phyloP scores from a whole-genome alignment of 2,888 invertebrate species.

The Fragum whitleyi region DNA sequence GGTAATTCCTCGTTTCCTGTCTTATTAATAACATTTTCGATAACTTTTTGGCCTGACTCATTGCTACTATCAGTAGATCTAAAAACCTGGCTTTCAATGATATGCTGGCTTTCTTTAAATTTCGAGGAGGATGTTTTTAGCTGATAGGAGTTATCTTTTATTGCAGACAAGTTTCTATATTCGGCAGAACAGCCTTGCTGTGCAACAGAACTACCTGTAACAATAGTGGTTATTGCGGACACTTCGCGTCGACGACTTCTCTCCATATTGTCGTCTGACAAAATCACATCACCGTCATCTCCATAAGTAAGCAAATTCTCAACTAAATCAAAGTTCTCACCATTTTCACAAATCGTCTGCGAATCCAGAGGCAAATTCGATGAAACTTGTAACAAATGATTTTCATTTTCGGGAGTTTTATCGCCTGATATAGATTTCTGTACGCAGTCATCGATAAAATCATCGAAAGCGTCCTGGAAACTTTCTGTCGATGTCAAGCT shows the following conservation, averaged over 20 bases:
- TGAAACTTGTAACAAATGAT: slow-evolving; percentile 50
- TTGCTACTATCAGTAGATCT: slow-evolving; percentile 35
- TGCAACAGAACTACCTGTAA: slow-evolving; percentile 5
- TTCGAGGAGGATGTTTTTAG: slow-evolving; percentile 17
- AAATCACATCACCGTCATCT: background rate
- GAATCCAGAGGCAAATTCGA: slow-evolving; percentile 22
- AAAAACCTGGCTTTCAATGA: slow-evolving; percentile 42
- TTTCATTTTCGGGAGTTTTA: slow-evolving; percentile 44
- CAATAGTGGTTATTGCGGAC: slow-evolving; percentile 18
- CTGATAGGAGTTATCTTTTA: slow-evolving; percentile 48
- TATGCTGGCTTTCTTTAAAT: slow-evolving; percentile 32
- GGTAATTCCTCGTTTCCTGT: slow-evolving; percentile 43
- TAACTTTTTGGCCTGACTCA: slow-evolving; percentile 48
- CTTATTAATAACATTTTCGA: slow-evolving; percentile 54
- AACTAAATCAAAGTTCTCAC: slow-evolving; percentile 12
- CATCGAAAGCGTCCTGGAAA: slow-evolving; percentile 61
- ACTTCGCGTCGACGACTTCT: background rate
- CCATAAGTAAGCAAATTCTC: background rate
- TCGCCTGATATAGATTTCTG: background rate
- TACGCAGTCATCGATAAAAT: slow-evolving; percentile 42
- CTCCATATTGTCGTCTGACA: slow-evolving; percentile 10
- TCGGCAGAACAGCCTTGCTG: slow-evolving; percentile 29
- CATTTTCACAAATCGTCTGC: slow-evolving; percentile 3
- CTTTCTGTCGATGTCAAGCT: slow-evolving; percentile 58
- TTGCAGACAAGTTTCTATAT: slow-evolving; percentile 28